Evolutionary conservation across 2,888 invertebrate species (phyloP), one percentile per base, ranked within the genome.

Genomic region (Lissocephala sabroskyi): DNA sequence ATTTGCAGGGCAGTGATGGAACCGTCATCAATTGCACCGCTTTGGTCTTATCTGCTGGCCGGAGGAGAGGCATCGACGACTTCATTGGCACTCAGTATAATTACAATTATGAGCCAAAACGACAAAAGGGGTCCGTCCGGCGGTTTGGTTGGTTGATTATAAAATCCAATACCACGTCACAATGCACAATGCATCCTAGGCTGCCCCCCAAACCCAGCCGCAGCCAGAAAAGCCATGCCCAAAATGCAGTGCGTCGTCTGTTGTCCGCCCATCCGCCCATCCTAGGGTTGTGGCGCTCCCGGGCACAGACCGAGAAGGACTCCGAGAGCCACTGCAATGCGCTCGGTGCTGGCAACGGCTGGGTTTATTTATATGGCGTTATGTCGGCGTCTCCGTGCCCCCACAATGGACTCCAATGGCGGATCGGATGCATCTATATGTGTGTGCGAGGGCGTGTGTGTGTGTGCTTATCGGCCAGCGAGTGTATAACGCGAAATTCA

Each of bases 71-170:
- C 7, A 5, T 23, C 3, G 7, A 23, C 3, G 70, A 73, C 75
- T 74, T 70, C 75, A 75, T 76, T 75, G 75, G 68, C 75, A 75
- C 74, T 75, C 76, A 76, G 71, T 75, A 75, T 75, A 75, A 75
- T 75, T 75, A 75, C 76, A 75, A 75, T 75, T 74, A 76, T 76
- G 75, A 68, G 66, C 57, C 64, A 49, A 41, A 42, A 41, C 62
- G 54, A 60, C 66, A 64, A 66, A 58, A 52, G n/a, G 60, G 51
- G 51, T 61, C 33, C 32, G 44, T 51, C 57, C 66, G 67, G 65
- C 64, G 37, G 23, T 11, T 56, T 63, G 56, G 64, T 65, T 65
- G 68, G 71, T 70, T 71, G 71, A 70, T 71, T 70, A 70, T 70
- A 71, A 71, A 70, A 70, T 64, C 62, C 57, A 70, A 68, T 70